Base-by-base conservation (phyloP, 2,888 invertebrate genomes). In the Cylloceria caligata region DNA sequence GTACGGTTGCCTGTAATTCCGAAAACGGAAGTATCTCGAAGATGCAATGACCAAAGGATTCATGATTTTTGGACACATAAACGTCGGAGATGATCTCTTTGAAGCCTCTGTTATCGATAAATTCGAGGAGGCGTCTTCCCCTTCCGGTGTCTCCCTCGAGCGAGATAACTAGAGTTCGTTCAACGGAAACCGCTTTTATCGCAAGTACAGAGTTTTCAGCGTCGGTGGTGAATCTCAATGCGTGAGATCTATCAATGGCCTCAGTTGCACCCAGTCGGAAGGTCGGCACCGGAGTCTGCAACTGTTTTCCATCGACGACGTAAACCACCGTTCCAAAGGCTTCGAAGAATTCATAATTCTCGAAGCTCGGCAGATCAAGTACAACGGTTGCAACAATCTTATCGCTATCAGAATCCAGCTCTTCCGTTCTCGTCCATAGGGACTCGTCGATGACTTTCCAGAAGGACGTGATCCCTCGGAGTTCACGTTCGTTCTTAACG, bases 361-460 rank as follows among this genome's bases (percentile, higher is more conserved):
- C 83, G 49, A 92, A 92, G 13, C 62, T 81, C 0, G 92, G 92
- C 24, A 92, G 73, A 78, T 90, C 89, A 0, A 92, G 78, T 2
- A 87, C 88, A 0, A 88, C 81, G 0, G 88, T 89, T 0, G 89
- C 92, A 0, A 88, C 74, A 0, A 87, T 73, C 0, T 86, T 64
- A 3, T 85, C 60, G 3, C 36, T 30, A 0, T 83, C 73, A 0
- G 87, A 34, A 0, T 68, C 52, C 36, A 91, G 85, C n/a, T 78
- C 69, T 0, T 86, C 81, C 13, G 84, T 87, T 39, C 79, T 86
- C 49, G 76, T 78, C 89, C 90, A 90, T 34, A 86, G 83, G 3
- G 71, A 79, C 16, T 84, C 80, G 3, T 87, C 84, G 11, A 36
- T 65, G 34, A 86, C 81, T 5, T 84, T 79, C 92, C 92, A 92